Conservation (phyloP, 1,140 invertebrate species). For the Piezodorus guildinii region DNA sequence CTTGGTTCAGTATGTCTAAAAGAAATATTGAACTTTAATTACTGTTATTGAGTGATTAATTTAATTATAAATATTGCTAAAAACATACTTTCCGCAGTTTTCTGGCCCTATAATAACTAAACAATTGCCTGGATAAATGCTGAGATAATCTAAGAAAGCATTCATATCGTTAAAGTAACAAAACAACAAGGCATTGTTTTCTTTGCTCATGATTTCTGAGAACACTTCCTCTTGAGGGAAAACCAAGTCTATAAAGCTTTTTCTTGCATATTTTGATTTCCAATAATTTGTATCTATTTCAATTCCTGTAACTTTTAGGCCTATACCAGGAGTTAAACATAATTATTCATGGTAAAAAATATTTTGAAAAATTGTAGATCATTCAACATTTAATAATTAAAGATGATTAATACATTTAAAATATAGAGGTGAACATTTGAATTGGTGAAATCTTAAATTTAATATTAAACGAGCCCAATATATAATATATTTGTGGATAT, state of each 20-base stretch:
- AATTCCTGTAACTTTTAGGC: not conserved
- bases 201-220: not conserved
- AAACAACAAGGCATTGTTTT: slow-evolving; percentile 12
- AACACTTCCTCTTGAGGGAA: slow-evolving; percentile 8
- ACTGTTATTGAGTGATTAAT: not conserved
- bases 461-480: no score
- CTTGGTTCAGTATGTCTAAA: not conserved
- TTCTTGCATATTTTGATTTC: not conserved
- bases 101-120: slow-evolving; percentile 5
- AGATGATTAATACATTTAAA: no score
- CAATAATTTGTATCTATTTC: slow-evolving; percentile 12
- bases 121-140: slow-evolving; percentile 1
- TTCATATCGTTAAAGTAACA: slow-evolving; percentile 10
- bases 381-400: no score
- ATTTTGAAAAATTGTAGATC: no score
- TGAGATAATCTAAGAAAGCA: slow-evolving; percentile 1
- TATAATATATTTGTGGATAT: no score
- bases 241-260: not conserved
- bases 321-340: not conserved
- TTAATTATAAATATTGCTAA: not conserved
- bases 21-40: not conserved
- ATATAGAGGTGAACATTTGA: no score
- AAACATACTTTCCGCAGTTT: slow-evolving; percentile 4
- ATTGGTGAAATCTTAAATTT: no score
- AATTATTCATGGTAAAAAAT: not conserved